A percentile compares a stretch with the other conserved stretches of the same genome.
Conservation (phyloP, 2,113 vertebrate species). For the Circaetus gallicus region DNA sequence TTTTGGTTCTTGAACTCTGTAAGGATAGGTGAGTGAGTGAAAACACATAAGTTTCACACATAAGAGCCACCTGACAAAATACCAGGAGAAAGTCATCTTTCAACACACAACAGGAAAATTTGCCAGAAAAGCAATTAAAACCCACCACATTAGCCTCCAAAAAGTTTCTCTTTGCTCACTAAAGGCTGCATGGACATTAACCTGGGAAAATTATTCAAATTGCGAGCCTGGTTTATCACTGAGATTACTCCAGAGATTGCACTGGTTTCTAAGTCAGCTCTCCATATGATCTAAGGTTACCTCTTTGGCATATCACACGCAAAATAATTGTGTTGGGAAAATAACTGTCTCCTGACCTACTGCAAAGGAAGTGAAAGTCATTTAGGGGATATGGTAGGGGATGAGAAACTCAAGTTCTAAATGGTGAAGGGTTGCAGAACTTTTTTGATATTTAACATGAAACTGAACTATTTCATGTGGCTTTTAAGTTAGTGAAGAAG, state of each 20-base stretch:
- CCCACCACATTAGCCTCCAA: not conserved
- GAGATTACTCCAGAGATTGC: not conserved
- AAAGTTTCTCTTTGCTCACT: not conserved
- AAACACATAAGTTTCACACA: not conserved
- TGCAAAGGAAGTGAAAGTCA: not conserved
- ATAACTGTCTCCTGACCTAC: not conserved
- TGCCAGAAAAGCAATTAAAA: not conserved
- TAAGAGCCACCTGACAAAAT: not conserved
- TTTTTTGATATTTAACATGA: not conserved
- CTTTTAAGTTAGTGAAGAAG: not conserved
- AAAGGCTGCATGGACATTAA: not conserved
- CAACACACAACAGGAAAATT: not conserved
- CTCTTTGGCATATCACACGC: not conserved
- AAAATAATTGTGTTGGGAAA: not conserved
- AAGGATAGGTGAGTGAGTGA: not conserved
- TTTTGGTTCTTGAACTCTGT: constrained; percentile 74
- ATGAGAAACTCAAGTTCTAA: not conserved
- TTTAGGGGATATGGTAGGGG: not conserved
- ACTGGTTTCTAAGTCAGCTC: not conserved
- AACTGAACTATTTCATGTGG: not conserved
- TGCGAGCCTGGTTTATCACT: not conserved
- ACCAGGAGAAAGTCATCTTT: not conserved
- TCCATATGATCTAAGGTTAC: not conserved
- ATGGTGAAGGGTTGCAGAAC: not conserved
- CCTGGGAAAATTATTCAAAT: not conserved